Base-by-base conservation (phyloP, 2,113 vertebrate genomes). In the Poecilia latipinna region DNA sequence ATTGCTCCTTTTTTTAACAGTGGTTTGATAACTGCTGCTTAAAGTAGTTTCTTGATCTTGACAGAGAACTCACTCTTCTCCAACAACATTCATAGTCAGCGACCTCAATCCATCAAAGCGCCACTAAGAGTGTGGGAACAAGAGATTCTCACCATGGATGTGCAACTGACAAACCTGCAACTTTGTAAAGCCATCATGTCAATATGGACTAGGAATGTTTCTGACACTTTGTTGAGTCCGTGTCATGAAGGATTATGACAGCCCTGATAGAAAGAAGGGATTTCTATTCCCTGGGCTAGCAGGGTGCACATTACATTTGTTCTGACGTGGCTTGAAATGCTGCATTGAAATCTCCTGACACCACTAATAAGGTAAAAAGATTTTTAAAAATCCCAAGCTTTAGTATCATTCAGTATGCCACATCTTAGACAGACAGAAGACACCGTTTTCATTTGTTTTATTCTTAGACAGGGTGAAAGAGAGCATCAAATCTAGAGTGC, bases 401-500 rank as follows among this genome's bases (percentile, higher is more conserved):
- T 31, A 4, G 12, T 6, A 19, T 37, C 31, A 1, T 60, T 70
- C 24, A 60, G 6, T 4, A 24, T 54, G 8, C n/a, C 31, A 48
- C 19, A 12, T 73, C 24, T 61, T 28, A 60, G 35, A 63, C 31
- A 22, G 19, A 44, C 17, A 13, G 4, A 24, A 22, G 28, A 24
- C n/a, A 5, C 51, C 19, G 15, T 68, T 13, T 68, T n/a, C 22
- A 19, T 31, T 66, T 22, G 0, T 72, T 26, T 62, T 70, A 19
- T 79, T 73, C 68, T 2, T 2, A 65, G 32, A 0, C 29, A 22
- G 3, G 19, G 17, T 48, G 44, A 48, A 48, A 48, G 22, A 66
- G 37, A 44, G 65, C 26, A 33, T 57, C 10, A 76, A n/a, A 76
- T 69, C 12, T 65, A 24, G 8, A 80, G 8, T 31, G 44, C 48